A percentile compares a stretch with the other conserved stretches of the same genome.
These are phyloP conservation scores for Ceratotherium simum DNA, from an alignment of 2,113 vertebrate genomes.

Conservation along the genomic window DNA sequence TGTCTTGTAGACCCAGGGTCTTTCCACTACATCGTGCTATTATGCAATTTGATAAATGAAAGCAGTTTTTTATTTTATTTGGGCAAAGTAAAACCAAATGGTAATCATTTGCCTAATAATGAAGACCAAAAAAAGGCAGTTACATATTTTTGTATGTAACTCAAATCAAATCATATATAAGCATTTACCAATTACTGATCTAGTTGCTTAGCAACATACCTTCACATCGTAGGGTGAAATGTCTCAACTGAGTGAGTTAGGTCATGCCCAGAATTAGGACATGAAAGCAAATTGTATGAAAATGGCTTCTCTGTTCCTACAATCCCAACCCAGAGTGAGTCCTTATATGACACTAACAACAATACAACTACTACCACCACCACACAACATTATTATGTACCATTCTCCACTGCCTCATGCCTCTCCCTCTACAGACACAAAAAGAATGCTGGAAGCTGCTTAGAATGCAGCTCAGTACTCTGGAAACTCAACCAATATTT, in stretches of 20 bases:
- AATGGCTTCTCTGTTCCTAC: background rate
- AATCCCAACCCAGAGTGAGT: background rate
- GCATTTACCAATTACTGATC: slow-evolving; percentile 79
- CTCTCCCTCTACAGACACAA: background rate
- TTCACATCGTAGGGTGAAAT: slow-evolving; percentile 55
- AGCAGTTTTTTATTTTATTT: slow-evolving; percentile 66
- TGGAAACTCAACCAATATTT: background rate
- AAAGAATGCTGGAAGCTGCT: background rate
- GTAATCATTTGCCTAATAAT: slow-evolving; percentile 74
- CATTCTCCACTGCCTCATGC: background rate
- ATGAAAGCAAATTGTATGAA: slow-evolving; percentile 54
- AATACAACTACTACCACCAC: too few relatives aligned
- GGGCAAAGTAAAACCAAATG: slow-evolving; percentile 79
- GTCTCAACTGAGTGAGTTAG: slow-evolving; percentile 35
- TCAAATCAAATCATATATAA: slow-evolving; percentile 82
- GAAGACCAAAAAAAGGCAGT: slow-evolving; percentile 62
- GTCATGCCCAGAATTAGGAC: slow-evolving; percentile 66
- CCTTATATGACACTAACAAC: background rate
- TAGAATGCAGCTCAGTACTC: background rate
- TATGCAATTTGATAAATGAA: slow-evolving; percentile 57
- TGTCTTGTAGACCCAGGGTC: background rate
- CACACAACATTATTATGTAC: accelerated
- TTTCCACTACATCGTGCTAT: background rate
- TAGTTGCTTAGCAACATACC: slow-evolving; percentile 80
- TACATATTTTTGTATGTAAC: slow-evolving; percentile 76